Conservation (phyloP, 2,888 invertebrate species). For the Acanthosepion pharaonis region DNA sequence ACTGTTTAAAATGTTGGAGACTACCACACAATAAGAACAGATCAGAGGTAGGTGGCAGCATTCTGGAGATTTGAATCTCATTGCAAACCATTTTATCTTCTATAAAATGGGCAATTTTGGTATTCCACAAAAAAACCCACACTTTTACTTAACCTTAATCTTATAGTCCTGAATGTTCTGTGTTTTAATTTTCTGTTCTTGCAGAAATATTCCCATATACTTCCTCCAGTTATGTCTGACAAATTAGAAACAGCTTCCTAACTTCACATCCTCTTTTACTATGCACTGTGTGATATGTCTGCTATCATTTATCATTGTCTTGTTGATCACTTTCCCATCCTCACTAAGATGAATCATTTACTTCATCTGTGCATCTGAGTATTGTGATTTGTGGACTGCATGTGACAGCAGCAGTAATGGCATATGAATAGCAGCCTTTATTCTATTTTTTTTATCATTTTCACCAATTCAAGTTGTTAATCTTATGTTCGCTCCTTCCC, state of each 20-base stretch:
- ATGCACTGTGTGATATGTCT: background rate
- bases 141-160: background rate
- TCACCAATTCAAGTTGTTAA: constrained; percentile 6
- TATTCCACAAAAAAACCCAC: background rate
- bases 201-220: background rate
- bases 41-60: background rate
- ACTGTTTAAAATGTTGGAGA: background rate
- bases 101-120: background rate
- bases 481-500: background rate
- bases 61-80: constrained; percentile 18
- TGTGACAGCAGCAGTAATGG: background rate
- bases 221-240: constrained; percentile 3
- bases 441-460: background rate
- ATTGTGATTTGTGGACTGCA: constrained; percentile 6
- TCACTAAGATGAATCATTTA: background rate
- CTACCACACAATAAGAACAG: background rate
- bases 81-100: background rate
- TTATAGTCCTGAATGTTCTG: background rate
- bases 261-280: background rate
- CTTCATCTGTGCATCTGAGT: constrained; percentile 5
- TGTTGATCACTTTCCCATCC: background rate
- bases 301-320: background rate
- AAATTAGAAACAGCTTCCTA: background rate
- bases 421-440: background rate
- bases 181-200: background rate